Conservation (phyloP, 2,113 vertebrate species). For the Aix galericulata region DNA sequence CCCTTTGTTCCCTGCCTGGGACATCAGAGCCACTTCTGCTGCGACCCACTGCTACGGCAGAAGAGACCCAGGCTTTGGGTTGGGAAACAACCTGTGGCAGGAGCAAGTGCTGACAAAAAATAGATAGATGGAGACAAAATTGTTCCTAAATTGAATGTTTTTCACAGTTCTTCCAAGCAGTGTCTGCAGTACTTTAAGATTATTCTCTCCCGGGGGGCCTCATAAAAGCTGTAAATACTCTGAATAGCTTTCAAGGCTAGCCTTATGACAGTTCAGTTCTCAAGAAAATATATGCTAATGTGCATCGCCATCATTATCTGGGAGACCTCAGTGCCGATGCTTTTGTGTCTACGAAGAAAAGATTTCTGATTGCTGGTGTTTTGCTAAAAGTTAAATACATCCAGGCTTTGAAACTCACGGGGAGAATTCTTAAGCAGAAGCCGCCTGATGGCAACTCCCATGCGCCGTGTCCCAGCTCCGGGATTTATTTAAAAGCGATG, state of each 20-base stretch:
- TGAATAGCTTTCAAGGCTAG: conserved; percentile 71
- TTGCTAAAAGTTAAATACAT: conserved; percentile 40
- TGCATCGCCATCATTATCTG: conserved; percentile 51
- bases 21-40: not conserved
- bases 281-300: conserved; percentile 75
- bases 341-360: conserved; percentile 49
- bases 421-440: conserved; percentile 14
- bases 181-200: conserved; percentile 63
- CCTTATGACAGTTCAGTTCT: conserved; percentile 63
- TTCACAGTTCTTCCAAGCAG: conserved; percentile 61
- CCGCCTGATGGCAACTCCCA: not conserved
- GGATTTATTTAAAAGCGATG: not conserved
- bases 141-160: conserved; percentile 72
- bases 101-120: not conserved
- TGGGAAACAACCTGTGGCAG: not conserved
- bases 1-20: not conserved
- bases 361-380: conserved; percentile 56
- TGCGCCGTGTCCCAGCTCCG: not conserved
- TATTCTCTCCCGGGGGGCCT: conserved; percentile 69
- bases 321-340: conserved; percentile 51
- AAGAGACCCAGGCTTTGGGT: not conserved
- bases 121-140: conserved; percentile 45
- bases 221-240: conserved; percentile 76
- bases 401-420: not conserved
- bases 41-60: not conserved